phyloP scores from a whole-genome alignment of 1,140 invertebrate species.

The Watersipora subatra region DNA sequence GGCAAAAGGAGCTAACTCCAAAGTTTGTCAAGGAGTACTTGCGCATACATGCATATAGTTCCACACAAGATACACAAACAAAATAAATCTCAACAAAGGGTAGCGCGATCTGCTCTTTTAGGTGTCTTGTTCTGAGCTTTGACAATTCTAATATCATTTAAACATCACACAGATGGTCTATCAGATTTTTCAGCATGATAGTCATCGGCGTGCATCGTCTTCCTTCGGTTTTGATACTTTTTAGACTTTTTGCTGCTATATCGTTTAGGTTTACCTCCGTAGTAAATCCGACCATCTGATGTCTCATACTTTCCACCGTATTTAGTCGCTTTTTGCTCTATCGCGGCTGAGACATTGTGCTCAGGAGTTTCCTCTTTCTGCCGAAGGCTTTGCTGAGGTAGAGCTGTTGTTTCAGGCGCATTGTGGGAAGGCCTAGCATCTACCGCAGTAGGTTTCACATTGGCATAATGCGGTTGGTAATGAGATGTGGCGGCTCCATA shows the following conservation, averaged over 20 bases:
- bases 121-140: no score
- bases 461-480: not conserved
- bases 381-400: not conserved
- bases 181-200: not conserved
- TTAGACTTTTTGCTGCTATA: not conserved
- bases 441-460: not conserved
- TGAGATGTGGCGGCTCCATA: not conserved
- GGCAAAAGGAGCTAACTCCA: no score
- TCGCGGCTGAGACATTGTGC: not conserved
- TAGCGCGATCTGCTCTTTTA: no score
- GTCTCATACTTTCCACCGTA: not conserved
- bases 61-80: no score
- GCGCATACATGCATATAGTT: no score
- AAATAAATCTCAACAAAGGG: no score
- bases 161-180: no score
- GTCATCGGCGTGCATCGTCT: not conserved
- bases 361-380: not conserved
- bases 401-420: not conserved
- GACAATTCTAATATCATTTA: no score
- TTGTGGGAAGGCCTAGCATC: not conserved
- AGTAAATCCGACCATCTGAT: not conserved
- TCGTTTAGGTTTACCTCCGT: not conserved
- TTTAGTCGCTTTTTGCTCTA: not conserved
- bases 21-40: no score
- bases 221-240: not conserved